A percentile compares a stretch with the other conserved stretches of the same genome.
Evolutionary conservation across 2,888 invertebrate species (phyloP).

Genomic region (Calephelis perditalis): DNA sequence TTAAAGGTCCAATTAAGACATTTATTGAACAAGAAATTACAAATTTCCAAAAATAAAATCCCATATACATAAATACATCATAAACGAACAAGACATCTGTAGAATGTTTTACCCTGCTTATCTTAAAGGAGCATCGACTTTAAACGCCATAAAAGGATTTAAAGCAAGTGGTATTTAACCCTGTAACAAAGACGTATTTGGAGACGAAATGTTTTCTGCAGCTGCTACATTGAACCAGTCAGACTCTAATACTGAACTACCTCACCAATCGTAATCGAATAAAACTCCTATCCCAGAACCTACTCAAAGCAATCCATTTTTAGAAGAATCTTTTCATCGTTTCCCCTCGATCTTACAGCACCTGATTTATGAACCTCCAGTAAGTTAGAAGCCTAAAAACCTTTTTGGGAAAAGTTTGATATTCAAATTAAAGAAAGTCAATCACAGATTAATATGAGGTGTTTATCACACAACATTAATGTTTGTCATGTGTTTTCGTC

Average conservation of each 20-base stretch:
- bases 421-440: too few species aligned
- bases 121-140: too few species aligned
- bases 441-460: too few species aligned
- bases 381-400: not conserved
- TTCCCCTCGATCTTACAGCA: not conserved
- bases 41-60: too few species aligned
- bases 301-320: not conserved
- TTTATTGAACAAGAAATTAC: too few species aligned
- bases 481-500: too few species aligned
- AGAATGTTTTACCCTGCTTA: too few species aligned
- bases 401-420: too few species aligned
- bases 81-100: too few species aligned
- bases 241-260: not conserved
- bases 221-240: not conserved
- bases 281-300: not conserved
- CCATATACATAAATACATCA: too few species aligned
- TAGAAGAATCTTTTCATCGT: not conserved
- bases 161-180: not conserved
- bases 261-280: not conserved
- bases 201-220: not conserved
- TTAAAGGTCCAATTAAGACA: too few species aligned
- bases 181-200: not conserved
- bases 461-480: too few species aligned
- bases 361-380: not conserved
- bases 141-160: not conserved